Percentiles rank a stretch among this genome's conserved stretches.
phyloP scores from a whole-genome alignment of 1,140 invertebrate species.

The Zaprionus taronus region DNA sequence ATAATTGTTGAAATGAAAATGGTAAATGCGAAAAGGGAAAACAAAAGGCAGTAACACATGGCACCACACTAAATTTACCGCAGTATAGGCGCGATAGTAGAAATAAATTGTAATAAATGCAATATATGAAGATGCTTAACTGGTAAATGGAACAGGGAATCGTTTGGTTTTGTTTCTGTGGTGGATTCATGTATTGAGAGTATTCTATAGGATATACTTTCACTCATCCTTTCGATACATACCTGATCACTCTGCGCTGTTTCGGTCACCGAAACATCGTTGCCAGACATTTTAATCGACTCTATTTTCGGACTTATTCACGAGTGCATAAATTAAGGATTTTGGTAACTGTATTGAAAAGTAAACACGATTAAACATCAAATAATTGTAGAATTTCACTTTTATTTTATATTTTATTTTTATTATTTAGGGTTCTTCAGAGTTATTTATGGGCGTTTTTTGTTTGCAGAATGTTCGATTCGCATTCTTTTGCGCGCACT shows the following conservation, averaged over 20 bases:
- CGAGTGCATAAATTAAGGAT: constrained; percentile 49
- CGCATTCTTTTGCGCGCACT: neutral
- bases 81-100: neutral
- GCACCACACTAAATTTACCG: neutral
- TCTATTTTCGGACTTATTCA: constrained; percentile 26
- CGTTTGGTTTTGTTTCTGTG: constrained; percentile 2
- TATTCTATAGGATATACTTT: neutral
- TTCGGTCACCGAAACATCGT: constrained; percentile 74
- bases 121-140: constrained; percentile 24
- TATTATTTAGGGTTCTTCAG: constrained; percentile 27
- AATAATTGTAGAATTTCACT: constrained; percentile 28
- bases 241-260: constrained; percentile 80
- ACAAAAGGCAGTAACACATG: neutral
- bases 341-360: constrained; percentile 37
- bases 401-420: constrained; percentile 25
- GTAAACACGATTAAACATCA: constrained; percentile 24
- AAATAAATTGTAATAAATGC: constrained; percentile 12
- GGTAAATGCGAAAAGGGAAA: neutral
- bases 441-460: constrained; percentile 34
- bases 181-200: neutral
- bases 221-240: constrained; percentile 34
- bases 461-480: neutral
- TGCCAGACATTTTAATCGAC: constrained; percentile 69
- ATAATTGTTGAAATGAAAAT: neutral
- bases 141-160: neutral